These are phyloP conservation scores for Microcebus jonahi DNA, from an alignment of 2,113 vertebrate genomes.

Conservation along the genomic window DNA sequence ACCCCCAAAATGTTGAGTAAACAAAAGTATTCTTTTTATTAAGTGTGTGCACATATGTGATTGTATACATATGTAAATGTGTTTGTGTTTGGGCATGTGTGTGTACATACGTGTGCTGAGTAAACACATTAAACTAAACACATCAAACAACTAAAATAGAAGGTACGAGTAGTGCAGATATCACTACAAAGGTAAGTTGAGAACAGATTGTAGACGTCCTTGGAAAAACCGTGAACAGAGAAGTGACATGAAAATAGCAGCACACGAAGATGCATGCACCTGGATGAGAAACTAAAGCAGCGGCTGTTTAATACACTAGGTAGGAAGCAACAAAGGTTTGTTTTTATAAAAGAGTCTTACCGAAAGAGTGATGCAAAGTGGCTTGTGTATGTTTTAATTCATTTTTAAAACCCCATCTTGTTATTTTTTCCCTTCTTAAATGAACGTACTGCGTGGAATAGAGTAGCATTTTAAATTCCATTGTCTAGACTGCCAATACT, in stretches of 20 bases:
- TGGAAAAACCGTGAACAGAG: slow-evolving; percentile 2
- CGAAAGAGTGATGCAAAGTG: not conserved
- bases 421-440: not conserved
- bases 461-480: not conserved
- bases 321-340: not conserved
- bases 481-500: not conserved
- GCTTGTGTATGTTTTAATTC: not conserved
- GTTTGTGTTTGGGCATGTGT: not conserved
- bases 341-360: slow-evolving; percentile 4
- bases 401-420: not conserved
- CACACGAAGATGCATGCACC: not conserved
- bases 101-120: not conserved
- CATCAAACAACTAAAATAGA: not conserved
- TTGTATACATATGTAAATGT: not conserved
- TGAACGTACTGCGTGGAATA: not conserved
- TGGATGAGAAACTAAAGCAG: not conserved
- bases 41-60: not conserved
- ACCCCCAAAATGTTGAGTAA: not conserved
- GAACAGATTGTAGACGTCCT: not conserved
- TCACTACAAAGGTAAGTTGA: not conserved
- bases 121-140: not conserved
- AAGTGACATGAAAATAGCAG: slow-evolving; percentile 28
- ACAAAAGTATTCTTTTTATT: not conserved
- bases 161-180: not conserved
- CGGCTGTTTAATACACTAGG: slow-evolving; percentile 14